phyloP scores from a whole-genome alignment of 2,888 invertebrate genomes.

The Drosophila mulleri region DNA sequence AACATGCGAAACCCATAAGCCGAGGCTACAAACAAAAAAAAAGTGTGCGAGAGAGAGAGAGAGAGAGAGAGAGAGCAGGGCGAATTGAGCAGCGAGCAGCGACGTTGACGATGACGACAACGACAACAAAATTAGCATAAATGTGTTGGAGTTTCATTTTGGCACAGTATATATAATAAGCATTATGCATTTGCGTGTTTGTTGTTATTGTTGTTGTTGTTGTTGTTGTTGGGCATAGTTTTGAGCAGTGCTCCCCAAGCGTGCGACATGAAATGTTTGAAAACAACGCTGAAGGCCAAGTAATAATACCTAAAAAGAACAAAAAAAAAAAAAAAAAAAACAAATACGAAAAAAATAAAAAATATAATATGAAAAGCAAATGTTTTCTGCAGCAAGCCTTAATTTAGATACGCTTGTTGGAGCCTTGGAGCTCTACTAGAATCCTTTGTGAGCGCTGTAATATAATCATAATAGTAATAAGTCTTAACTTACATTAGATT shows the following conservation, averaged over 20 bases:
- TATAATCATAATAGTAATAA: conserved; percentile 11
- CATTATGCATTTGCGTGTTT: conserved; percentile 64
- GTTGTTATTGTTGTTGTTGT: conserved; percentile 32
- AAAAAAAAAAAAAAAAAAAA: neutral
- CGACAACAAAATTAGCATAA: conserved; percentile 59
- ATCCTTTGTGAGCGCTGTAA: conserved; percentile 24
- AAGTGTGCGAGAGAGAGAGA: neutral
- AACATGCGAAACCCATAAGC: conserved; percentile 54
- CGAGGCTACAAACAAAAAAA: conserved; percentile 10
- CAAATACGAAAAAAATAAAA: neutral
- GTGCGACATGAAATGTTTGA: conserved; percentile 61
- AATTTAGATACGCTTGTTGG: conserved; percentile 31
- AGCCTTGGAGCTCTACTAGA: conserved; percentile 25
- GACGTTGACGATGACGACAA: conserved; percentile 59
- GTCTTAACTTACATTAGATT: neutral
- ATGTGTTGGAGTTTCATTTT: conserved; percentile 64
- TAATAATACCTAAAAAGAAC: conserved; percentile 20
- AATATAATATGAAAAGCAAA: conserved; percentile 24
- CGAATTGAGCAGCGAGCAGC: conserved; percentile 6
- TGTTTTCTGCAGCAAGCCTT: conserved; percentile 26
- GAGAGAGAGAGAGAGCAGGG: neutral
- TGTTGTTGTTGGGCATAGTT: conserved; percentile 46
- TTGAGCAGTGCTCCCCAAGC: conserved; percentile 54
- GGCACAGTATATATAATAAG: conserved; percentile 62
- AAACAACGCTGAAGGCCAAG: conserved; percentile 55